Conservation (phyloP, 1,140 invertebrate genomes). For the Eupristina koningsbergeri region DNA sequence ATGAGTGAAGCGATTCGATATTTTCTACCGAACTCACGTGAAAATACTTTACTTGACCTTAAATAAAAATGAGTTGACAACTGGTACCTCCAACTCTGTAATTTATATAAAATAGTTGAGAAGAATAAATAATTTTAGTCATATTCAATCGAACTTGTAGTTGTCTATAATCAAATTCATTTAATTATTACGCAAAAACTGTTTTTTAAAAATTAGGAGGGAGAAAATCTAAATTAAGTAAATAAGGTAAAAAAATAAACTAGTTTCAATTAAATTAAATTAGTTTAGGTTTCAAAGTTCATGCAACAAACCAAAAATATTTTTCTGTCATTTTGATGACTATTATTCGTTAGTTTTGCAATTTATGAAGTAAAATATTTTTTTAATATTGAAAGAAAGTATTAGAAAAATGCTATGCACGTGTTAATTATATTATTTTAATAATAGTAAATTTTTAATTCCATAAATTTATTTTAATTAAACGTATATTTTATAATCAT, state of each 20-base stretch:
- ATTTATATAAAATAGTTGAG: neutral
- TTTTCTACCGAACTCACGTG: neutral
- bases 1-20: neutral
- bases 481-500: too few species aligned
- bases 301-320: too few species aligned
- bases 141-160: neutral
- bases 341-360: neutral
- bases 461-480: too few species aligned
- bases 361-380: neutral
- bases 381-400: neutral
- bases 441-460: too few species aligned
- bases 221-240: neutral
- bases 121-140: constrained; percentile 32
- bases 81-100: neutral
- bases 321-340: neutral
- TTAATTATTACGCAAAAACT: neutral
- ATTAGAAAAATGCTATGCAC: neutral
- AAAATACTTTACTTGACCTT: constrained; percentile 48
- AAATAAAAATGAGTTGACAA: constrained; percentile 19
- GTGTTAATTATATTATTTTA: neutral
- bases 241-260: neutral
- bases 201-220: neutral
- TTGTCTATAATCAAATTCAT: neutral
- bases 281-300: too few species aligned
- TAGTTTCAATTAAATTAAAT: neutral